phyloP scores from a whole-genome alignment of 2,113 vertebrate genomes.

The Archilochus colubris region DNA sequence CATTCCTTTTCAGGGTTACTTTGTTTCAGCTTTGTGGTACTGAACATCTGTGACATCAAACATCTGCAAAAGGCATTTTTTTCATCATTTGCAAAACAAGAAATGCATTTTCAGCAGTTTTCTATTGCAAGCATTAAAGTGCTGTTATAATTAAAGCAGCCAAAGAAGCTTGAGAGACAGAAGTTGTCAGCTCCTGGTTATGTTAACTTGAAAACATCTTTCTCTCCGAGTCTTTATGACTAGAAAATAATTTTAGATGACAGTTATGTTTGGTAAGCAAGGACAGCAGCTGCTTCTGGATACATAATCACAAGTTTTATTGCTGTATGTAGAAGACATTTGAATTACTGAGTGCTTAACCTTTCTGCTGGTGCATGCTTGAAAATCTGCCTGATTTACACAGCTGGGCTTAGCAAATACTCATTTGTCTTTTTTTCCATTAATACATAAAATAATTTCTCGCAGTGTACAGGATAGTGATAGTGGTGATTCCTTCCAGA shows the following conservation, averaged over 20 bases:
- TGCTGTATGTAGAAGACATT: not conserved
- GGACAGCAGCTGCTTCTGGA: constrained; percentile 26
- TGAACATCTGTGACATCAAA: constrained; percentile 41
- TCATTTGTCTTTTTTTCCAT: not conserved
- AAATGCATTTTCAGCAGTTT: constrained; percentile 46
- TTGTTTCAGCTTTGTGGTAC: not conserved
- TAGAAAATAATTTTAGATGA: constrained; percentile 36
- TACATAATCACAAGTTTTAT: not conserved
- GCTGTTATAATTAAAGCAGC: constrained; percentile 17
- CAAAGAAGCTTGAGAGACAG: constrained; percentile 25
- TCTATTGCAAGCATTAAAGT: not conserved
- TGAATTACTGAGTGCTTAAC: not conserved
- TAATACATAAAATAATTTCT: not conserved
- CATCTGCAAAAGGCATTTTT: not conserved
- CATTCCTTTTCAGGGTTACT: not conserved
- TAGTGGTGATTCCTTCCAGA: not conserved
- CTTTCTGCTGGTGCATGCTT: not conserved
- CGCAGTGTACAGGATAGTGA: not conserved
- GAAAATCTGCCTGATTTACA: constrained; percentile 34
- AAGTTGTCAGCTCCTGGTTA: not conserved
- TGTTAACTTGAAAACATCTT: constrained; percentile 13
- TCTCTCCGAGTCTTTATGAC: constrained; percentile 3
- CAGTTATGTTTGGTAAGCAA: not conserved
- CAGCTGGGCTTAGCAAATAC: constrained; percentile 14
- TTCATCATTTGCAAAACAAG: not conserved